A percentile compares a stretch with the other conserved stretches of the same genome.
phyloP scores from a whole-genome alignment of 2,888 invertebrate genomes.

The Cheilosia variabilis region DNA sequence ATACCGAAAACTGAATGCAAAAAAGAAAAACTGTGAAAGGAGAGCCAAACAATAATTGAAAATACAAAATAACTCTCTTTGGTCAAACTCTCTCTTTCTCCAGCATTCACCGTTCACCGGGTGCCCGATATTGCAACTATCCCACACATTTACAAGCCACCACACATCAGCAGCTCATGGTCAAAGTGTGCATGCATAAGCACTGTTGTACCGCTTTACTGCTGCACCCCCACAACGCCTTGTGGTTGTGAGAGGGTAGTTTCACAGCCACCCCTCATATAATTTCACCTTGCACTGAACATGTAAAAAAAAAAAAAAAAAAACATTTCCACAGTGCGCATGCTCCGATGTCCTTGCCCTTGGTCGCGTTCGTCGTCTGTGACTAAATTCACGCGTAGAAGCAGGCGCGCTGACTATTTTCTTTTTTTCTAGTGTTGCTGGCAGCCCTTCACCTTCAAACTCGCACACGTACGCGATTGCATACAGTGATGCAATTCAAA shows the following conservation, averaged over 20 bases:
- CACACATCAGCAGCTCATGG: conserved; percentile 29
- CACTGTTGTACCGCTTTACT: not conserved
- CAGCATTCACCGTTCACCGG: conserved; percentile 73
- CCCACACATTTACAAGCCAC: conserved; percentile 5
- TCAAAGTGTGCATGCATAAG: conserved; percentile 45
- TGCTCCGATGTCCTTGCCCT: conserved; percentile 83
- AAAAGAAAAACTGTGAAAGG: conserved; percentile 24
- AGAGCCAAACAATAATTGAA: conserved; percentile 23
- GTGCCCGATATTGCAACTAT: conserved; percentile 72
- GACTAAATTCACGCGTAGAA: conserved; percentile 46
- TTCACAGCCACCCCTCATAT: conserved; percentile 48
- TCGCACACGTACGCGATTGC: conserved; percentile 13
- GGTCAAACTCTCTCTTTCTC: conserved; percentile 73
- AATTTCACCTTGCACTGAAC: conserved; percentile 62
- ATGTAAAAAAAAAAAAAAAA: not conserved
- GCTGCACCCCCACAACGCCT: conserved; percentile 45
- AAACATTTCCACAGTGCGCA: conserved; percentile 77
- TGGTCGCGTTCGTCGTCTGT: conserved; percentile 78
- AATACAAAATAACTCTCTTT: conserved; percentile 72
- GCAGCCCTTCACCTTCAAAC: conserved; percentile 74
- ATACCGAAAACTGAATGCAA: conserved; percentile 6
- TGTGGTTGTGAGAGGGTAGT: conserved; percentile 44
- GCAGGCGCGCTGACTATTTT: conserved; percentile 68
- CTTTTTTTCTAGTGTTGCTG: not conserved
- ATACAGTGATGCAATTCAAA: conserved; percentile 13